Conservation (phyloP, 2,797 vertebrate genomes). For the Peromyscus attwateri region DNA sequence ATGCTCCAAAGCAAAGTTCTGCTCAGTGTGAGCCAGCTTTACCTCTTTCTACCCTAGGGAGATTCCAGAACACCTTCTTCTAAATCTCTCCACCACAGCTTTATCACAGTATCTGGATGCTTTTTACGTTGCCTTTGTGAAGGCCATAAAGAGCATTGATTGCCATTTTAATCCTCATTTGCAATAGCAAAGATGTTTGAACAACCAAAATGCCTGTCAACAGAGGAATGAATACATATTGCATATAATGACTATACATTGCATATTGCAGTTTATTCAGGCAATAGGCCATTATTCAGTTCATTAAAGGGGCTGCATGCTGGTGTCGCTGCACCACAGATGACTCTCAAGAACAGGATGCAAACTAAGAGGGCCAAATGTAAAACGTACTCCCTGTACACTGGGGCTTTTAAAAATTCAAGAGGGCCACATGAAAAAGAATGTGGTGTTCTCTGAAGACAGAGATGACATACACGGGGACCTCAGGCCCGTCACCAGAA, state of each 20-base stretch:
- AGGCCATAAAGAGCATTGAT: background rate
- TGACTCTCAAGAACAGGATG: background rate
- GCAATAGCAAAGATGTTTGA: background rate
- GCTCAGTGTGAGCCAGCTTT: too few relatives aligned
- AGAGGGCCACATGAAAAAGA: background rate
- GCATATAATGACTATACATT: too few relatives aligned
- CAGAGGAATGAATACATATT: background rate
- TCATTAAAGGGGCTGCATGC: background rate
- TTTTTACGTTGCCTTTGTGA: background rate
- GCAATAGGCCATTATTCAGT: background rate
- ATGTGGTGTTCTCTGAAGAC: background rate
- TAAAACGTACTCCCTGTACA: background rate
- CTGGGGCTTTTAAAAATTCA: background rate
- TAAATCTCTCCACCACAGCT: background rate
- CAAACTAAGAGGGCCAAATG: background rate
- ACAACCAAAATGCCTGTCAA: background rate
- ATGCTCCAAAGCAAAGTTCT: too few relatives aligned
- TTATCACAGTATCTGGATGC: background rate
- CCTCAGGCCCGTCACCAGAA: background rate
- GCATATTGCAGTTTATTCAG: too few relatives aligned
- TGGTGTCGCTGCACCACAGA: accelerated
- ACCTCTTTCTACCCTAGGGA: too few relatives aligned
- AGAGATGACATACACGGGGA: background rate
- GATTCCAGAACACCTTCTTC: background rate
- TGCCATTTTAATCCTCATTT: background rate